phyloP scores from a whole-genome alignment of 2,113 vertebrate genomes.

The Morone chrysops region DNA sequence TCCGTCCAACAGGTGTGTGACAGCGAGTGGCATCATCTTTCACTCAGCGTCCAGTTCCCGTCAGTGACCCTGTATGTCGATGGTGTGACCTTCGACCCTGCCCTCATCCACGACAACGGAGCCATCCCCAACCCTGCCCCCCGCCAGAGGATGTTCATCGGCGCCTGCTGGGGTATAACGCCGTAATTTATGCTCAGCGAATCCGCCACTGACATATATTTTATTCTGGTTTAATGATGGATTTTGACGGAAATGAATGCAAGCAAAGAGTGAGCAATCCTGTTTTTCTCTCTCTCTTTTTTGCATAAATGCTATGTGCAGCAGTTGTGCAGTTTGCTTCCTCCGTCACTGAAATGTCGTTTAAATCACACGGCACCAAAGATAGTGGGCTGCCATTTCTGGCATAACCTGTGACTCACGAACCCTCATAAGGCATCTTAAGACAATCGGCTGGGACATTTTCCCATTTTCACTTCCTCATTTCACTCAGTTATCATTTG shows the following conservation, averaged over 20 bases:
- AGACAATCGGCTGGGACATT: slow-evolving; percentile 24
- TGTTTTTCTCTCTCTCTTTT: background rate
- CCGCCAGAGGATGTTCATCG: slow-evolving; percentile 91
- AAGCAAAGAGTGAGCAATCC: background rate
- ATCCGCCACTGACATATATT: slow-evolving; percentile 6
- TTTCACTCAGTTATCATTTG: slow-evolving; percentile 59
- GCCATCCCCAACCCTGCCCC: slow-evolving; percentile 91
- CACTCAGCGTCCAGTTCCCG: slow-evolving; percentile 96
- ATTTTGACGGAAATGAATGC: slow-evolving; percentile 39
- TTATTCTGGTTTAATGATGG: slow-evolving; percentile 16
- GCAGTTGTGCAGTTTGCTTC: slow-evolving; percentile 34
- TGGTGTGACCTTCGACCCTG: slow-evolving; percentile 96
- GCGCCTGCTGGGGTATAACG: slow-evolving; percentile 92
- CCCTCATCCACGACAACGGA: slow-evolving; percentile 96
- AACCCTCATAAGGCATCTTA: slow-evolving; percentile 22
- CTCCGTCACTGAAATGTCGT: slow-evolving; percentile 8
- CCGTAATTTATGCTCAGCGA: slow-evolving; percentile 34
- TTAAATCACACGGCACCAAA: slow-evolving; percentile 19
- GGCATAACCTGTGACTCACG: background rate
- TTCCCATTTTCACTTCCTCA: slow-evolving; percentile 20
- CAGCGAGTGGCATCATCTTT: slow-evolving; percentile 97
- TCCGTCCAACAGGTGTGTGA: slow-evolving; percentile 90
- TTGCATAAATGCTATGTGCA: slow-evolving; percentile 35
- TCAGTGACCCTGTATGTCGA: slow-evolving; percentile 95
- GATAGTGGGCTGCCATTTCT: slow-evolving; percentile 32